Conservation (phyloP, 2,888 invertebrate genomes). For the Galerucella calmariensis region DNA sequence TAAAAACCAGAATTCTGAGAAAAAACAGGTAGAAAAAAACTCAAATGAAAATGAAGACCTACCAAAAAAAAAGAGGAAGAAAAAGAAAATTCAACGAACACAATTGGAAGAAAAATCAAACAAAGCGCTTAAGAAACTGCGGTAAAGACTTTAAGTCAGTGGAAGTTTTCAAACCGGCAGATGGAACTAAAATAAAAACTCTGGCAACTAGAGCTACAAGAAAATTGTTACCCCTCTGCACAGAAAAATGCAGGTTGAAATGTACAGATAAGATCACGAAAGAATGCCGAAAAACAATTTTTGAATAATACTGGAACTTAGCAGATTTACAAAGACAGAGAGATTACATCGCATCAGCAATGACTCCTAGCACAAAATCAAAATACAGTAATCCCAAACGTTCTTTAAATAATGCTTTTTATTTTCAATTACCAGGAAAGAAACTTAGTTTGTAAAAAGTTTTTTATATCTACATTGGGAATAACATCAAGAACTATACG, state of each 20-base stretch:
- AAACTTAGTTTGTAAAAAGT: too few species aligned
- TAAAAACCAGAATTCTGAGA: not conserved
- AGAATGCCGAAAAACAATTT: slow-evolving; percentile 31
- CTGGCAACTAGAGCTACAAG: slow-evolving; percentile 13
- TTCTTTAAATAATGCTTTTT: slow-evolving; percentile 25
- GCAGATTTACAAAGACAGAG: slow-evolving; percentile 32
- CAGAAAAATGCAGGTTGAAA: slow-evolving; percentile 32
- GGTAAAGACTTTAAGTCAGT: slow-evolving; percentile 28
- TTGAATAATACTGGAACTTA: slow-evolving; percentile 35
- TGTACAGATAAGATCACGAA: slow-evolving; percentile 33
- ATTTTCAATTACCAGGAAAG: too few species aligned
- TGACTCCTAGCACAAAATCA: slow-evolving; percentile 19
- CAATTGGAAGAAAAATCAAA: slow-evolving; percentile 25
- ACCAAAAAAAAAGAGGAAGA: slow-evolving; percentile 24
- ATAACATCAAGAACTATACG: slow-evolving; percentile 24
- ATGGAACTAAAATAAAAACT: slow-evolving; percentile 28
- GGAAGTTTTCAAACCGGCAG: slow-evolving; percentile 20
- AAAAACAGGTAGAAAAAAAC: slow-evolving; percentile 1
- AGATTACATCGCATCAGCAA: slow-evolving; percentile 29
- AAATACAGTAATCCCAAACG: slow-evolving; percentile 27
- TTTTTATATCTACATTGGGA: slow-evolving; percentile 39
- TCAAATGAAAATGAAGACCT: not conserved
- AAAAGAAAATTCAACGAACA: slow-evolving; percentile 19
- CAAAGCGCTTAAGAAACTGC: slow-evolving; percentile 27
- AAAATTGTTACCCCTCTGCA: slow-evolving; percentile 25